Evolutionary conservation across 2,797 vertebrate species (phyloP), one percentile per base, ranked within the genome.

Genomic region (Tadarida brasiliensis): DNA sequence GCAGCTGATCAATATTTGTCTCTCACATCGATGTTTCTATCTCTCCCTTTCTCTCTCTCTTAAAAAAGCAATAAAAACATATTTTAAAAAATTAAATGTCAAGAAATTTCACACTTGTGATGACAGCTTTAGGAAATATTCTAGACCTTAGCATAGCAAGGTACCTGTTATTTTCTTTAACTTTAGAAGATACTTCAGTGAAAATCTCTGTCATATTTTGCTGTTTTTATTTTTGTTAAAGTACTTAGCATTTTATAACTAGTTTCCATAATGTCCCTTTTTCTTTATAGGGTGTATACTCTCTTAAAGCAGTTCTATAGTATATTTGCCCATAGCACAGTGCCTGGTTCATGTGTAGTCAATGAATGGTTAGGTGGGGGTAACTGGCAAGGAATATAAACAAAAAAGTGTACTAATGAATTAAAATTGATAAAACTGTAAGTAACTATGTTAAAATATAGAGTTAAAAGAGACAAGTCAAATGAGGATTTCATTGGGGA

Each of bases 151-250:
- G 10, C 49, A 44, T 68, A 76, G 11, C 28, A 89, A 44, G 30
- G 1, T 49, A 22, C 24, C 12, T 24, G 2, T 82, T 71, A 57
- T 77, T 77, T 87, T 12, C 10, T 85, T 61, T 82, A 20, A 78
- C n/a, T 92, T 93, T 65, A 78, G 22, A 83, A 57, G 57, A 30
- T 51, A n/a, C 47, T 87, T 74, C 7, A 68, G 5, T 78, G 47
- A 73, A 74, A 56, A 56, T 12, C 8, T 20, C 9, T 49, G 35
- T 91, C 39, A 0, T 80, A 9, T 84, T 93, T 87, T 35, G 47
- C n/a, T 39, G 84, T 73, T 67, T 78, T 84, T 87, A 19, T 57
- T 90, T 89, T 82, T 90, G 30, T 70, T 92, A 76, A 88, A 88
- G 30, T 35, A 39, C 1, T 93, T 61, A 87, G 11, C 14, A 47